These are phyloP conservation scores for Hydrozoanthus gracilis DNA, from an alignment of 92 coral and sea anemone species.

Conservation along the genomic window DNA sequence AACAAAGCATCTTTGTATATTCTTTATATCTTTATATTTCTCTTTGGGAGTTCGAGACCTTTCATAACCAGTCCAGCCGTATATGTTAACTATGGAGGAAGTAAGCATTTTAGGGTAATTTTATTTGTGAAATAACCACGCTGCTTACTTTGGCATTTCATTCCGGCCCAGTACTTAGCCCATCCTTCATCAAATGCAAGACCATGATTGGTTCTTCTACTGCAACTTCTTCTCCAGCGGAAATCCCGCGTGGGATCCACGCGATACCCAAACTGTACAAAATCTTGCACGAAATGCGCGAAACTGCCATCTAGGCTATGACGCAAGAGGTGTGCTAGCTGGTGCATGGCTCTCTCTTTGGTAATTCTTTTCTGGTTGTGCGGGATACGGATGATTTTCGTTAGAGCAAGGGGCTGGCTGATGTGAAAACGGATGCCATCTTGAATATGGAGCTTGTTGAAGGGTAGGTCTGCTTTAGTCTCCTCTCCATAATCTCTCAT, in stretches of 20 bases:
- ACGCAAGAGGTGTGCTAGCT: constrained; percentile 42
- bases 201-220: constrained; percentile 15
- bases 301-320: constrained; percentile 28
- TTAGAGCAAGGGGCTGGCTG: constrained; percentile 17
- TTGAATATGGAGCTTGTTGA: constrained; percentile 17
- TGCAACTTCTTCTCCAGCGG: constrained; percentile 23
- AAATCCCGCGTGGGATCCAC: constrained; percentile 8
- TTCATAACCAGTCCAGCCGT: no score
- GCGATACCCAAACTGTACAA: constrained; percentile 10
- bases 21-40: no score
- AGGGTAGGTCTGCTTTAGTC: constrained; percentile 6
- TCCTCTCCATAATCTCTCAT: neutral
- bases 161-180: constrained; percentile 34
- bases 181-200: constrained; percentile 32
- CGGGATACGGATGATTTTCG: constrained; percentile 35
- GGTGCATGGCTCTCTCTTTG: constrained; percentile 18
- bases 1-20: no score
- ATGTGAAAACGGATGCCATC: neutral
- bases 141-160: constrained; percentile 26
- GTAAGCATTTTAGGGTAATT: neutral
- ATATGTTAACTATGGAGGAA: neutral
- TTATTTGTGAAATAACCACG: neutral
- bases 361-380: constrained; percentile 16
- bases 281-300: constrained; percentile 35
- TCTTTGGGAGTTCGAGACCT: no score